phyloP scores from a whole-genome alignment of 2,797 vertebrate species.

The Onychomys leucogaster region DNA sequence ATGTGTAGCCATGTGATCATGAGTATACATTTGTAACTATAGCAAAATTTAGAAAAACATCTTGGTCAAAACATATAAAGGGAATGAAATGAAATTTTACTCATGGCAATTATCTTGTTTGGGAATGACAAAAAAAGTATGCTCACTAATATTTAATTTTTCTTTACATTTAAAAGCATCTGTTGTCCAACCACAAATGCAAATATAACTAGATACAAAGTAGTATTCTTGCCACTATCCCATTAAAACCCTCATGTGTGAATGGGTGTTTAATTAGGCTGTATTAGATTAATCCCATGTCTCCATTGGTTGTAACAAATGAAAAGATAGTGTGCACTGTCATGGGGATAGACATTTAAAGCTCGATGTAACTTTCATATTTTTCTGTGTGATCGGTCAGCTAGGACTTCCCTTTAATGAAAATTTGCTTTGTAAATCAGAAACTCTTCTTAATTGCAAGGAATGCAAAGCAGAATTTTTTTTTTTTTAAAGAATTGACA shows the following conservation, averaged over 20 bases:
- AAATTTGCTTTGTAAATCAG: slow-evolving; percentile 81
- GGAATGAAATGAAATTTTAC: slow-evolving; percentile 45
- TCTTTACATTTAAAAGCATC: slow-evolving; percentile 70
- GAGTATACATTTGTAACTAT: slow-evolving; percentile 50
- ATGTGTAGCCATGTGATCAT: not conserved
- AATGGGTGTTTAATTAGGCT: slow-evolving; percentile 76
- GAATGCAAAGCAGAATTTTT: slow-evolving; percentile 73
- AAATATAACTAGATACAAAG: slow-evolving; percentile 76
- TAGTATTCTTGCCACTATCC: slow-evolving; percentile 44
- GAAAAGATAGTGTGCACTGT: slow-evolving; percentile 71
- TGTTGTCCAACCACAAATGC: slow-evolving; percentile 76
- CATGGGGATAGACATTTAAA: slow-evolving; percentile 71
- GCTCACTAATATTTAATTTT: slow-evolving; percentile 52
- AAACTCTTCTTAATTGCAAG: slow-evolving; percentile 75
- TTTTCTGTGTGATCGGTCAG: slow-evolving; percentile 68
- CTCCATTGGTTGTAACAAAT: slow-evolving; percentile 78
- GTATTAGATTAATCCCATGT: slow-evolving; percentile 76
- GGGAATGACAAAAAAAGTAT: slow-evolving; percentile 56
- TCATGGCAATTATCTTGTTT: slow-evolving; percentile 51
- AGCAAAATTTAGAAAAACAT: slow-evolving; percentile 46
- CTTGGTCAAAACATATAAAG: slow-evolving; percentile 31
- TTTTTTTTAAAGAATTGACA: slow-evolving; percentile 69
- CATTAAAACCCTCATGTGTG: slow-evolving; percentile 77
- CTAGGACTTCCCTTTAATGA: slow-evolving; percentile 76
- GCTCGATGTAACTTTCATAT: slow-evolving; percentile 74